Base-by-base conservation (phyloP, 1,140 invertebrate genomes). In the Pseudomyrmex cubaensis region DNA sequence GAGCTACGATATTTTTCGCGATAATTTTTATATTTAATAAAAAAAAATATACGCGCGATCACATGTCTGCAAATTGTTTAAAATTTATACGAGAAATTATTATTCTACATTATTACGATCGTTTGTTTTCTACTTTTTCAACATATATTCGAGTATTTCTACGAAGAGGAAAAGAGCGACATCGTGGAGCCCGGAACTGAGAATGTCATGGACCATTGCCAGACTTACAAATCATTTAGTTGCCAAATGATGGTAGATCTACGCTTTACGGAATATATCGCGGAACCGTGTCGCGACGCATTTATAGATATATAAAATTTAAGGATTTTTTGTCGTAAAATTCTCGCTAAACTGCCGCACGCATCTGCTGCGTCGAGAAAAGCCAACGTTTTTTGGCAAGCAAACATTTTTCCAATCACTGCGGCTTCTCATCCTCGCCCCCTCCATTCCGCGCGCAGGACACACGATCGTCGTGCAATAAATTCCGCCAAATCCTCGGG, bases 181-280 rank as follows among this genome's bases (percentile, higher is more conserved):
- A 20, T 52, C 12, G 1, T 54, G 74, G 56, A 84, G 73, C 15
- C 15, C 25, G 61, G 46, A 44, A 44, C 15, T 54, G 73, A 54
- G 13, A 64, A 61, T 70, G 62, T 35, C 54, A 56, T 82, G 75
- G 69, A 88, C 5, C 20, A 13, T 48, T 75, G 84, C 76, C 85
- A 84, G 57, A 67, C 72, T 52, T 52, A 52, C 12, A 52, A 52
- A 70, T 82, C 57, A 75, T 80, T 61, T n/a, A 59, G 25, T 59
- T 57, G 46, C 57, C 66, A 85, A 72, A 67, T 67, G 22, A 46
- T 20, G 17, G 66, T 66, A n/a, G 13, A 75, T n/a, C 9, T 63
- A 17, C 4, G 17, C 25, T 67, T 22, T 5, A 35, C 35, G 35
- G 35, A 35, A 35, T 9, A 8, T 35, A 74, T 63, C 17, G 13